A percentile compares a stretch with the other conserved stretches of the same genome.
phyloP scores from a whole-genome alignment of 2,888 invertebrate genomes.

The Nemoura dubitans region DNA sequence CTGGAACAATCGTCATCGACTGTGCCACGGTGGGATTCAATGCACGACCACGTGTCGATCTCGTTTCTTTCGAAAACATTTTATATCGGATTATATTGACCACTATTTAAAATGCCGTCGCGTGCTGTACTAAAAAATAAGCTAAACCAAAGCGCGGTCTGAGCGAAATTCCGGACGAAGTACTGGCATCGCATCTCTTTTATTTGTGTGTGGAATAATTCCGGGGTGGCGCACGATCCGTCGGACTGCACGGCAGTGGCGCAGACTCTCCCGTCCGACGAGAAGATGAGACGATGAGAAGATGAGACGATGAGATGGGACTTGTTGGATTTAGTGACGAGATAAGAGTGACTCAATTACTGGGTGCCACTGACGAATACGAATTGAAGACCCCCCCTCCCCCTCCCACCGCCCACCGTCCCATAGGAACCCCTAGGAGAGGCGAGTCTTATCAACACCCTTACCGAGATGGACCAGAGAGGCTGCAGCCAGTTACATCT shows the following conservation, averaged over 20 bases:
- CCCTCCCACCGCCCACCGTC: background rate
- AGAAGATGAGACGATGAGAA: too few relatives aligned
- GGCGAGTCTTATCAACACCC: constrained; percentile 37
- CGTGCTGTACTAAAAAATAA: background rate
- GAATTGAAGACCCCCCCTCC: constrained; percentile 18
- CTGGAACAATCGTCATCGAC: too few relatives aligned
- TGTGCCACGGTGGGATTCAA: too few relatives aligned
- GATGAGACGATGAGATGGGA: constrained; percentile 9
- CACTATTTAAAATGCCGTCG: background rate
- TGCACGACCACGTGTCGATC: too few relatives aligned
- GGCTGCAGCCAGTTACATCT: background rate
- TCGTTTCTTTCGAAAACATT: too few relatives aligned
- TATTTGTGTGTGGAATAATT: background rate
- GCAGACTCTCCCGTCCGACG: too few relatives aligned
- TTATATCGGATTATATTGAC: background rate
- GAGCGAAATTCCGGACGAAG: background rate
- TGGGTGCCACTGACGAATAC: constrained; percentile 36
- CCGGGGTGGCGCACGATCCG: background rate
- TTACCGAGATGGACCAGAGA: constrained; percentile 22
- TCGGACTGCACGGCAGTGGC: too few relatives aligned
- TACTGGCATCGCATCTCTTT: background rate
- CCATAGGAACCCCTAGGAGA: background rate
- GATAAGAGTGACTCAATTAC: constrained; percentile 41
- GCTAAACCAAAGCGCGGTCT: background rate
- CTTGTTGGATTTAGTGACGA: constrained; percentile 32